A percentile compares a stretch with the other conserved stretches of the same genome.
phyloP scores from a whole-genome alignment of 2,888 invertebrate species.

The Oligia strigilis region DNA sequence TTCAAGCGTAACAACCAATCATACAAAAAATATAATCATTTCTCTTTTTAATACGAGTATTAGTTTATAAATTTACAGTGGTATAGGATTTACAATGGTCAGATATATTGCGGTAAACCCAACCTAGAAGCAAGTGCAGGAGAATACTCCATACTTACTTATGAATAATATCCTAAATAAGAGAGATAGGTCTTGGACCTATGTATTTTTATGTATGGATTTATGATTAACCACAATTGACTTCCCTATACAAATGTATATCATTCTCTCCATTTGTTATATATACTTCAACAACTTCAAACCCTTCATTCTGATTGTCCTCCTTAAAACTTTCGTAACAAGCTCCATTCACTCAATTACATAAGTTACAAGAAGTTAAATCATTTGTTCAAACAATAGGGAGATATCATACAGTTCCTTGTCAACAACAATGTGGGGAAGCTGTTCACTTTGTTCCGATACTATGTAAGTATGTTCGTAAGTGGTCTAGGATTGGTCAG shows the following conservation, averaged over 20 bases:
- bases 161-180: background rate
- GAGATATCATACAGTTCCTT: conserved; percentile 61
- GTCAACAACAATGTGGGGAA: conserved; percentile 64
- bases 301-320: conserved; percentile 24
- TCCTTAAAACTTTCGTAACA: conserved; percentile 44
- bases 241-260: background rate
- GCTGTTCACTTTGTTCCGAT: conserved; percentile 51
- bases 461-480: conserved; percentile 3
- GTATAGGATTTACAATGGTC: background rate
- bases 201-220: background rate
- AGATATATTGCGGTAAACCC: background rate
- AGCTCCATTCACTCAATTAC: conserved; percentile 47
- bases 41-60: no score
- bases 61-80: no score
- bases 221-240: background rate
- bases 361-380: conserved; percentile 56
- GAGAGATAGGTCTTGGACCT: no score
- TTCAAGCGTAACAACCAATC: no score
- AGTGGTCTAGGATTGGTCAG: conserved; percentile 39
- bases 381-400: conserved; percentile 62
- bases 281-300: background rate
- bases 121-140: background rate
- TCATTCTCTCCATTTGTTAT: background rate
- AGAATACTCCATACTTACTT: background rate
- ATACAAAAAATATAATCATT: no score